Conservation (phyloP, 2,888 invertebrate genomes). For the Heliconius hortense region DNA sequence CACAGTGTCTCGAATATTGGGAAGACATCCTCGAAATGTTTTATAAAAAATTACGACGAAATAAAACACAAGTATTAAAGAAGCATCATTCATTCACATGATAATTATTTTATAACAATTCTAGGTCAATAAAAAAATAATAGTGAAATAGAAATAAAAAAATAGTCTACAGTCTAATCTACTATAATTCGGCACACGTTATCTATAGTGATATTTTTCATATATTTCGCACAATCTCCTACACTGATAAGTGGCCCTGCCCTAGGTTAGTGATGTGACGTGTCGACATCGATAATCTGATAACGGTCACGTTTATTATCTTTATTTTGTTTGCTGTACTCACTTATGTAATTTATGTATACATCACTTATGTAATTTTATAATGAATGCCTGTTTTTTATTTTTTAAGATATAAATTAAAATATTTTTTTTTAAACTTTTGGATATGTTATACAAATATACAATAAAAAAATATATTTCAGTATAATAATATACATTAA, state of each 20-base stretch:
- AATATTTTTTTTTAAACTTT: background rate
- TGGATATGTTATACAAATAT: background rate
- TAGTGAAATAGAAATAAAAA: constrained; percentile 37
- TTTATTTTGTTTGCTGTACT: background rate
- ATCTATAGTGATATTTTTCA: constrained; percentile 63
- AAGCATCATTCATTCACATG: background rate
- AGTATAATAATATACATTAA: background rate
- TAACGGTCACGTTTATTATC: constrained; percentile 22
- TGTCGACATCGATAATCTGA: constrained; percentile 44
- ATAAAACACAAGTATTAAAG: background rate
- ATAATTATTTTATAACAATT: constrained; percentile 3
- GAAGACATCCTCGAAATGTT: background rate
- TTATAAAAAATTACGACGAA: background rate
- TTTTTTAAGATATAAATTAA: background rate
- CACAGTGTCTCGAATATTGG: background rate
- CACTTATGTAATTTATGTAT: constrained; percentile 1
- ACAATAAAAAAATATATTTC: background rate
- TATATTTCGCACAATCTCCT: constrained; percentile 67
- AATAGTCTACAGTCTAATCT: constrained; percentile 57
- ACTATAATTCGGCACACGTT: constrained; percentile 69
- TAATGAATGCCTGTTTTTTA: background rate
- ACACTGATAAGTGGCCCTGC: constrained; percentile 72
- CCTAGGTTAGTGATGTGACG: constrained; percentile 67
- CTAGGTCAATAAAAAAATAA: constrained; percentile 6
- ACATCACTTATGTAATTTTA: background rate